phyloP scores from a whole-genome alignment of 2,113 vertebrate species.

The Ciconia maguari region DNA sequence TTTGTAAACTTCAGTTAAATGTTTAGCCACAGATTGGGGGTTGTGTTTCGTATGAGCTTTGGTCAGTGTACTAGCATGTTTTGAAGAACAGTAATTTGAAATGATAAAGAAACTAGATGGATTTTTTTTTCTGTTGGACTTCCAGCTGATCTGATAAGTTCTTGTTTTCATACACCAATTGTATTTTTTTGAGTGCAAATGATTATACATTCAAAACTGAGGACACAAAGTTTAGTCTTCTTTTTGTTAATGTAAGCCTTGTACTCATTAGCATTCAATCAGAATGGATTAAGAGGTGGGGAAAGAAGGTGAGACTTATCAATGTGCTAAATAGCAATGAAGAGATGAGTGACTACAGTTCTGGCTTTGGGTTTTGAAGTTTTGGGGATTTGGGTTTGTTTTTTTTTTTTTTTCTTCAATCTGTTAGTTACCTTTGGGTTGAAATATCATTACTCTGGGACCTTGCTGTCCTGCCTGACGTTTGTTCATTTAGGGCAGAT shows the following conservation, averaged over 20 bases:
- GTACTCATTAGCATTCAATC: background rate
- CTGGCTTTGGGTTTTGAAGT: background rate
- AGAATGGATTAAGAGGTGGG: background rate
- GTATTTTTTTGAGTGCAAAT: background rate
- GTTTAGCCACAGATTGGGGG: background rate
- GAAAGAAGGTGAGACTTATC: background rate
- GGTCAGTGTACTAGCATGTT: background rate
- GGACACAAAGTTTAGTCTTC: background rate
- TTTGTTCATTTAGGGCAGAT: background rate
- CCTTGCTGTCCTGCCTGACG: background rate
- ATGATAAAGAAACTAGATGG: background rate
- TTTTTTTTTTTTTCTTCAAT: too few relatives aligned
- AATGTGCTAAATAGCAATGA: background rate
- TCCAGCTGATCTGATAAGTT: background rate
- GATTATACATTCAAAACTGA: background rate
- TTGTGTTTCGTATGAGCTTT: background rate
- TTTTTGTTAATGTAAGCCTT: background rate
- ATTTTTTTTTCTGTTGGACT: background rate
- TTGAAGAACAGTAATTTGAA: background rate
- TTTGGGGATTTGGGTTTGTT: background rate
- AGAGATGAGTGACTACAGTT: background rate
- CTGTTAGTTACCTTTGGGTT: background rate
- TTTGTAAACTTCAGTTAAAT: slow-evolving; percentile 14
- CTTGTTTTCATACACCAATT: background rate
- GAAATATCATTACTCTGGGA: background rate